Evolutionary conservation across 2,797 vertebrate species (phyloP).

Genomic region (Ctenochaetus hawaiiensis): DNA sequence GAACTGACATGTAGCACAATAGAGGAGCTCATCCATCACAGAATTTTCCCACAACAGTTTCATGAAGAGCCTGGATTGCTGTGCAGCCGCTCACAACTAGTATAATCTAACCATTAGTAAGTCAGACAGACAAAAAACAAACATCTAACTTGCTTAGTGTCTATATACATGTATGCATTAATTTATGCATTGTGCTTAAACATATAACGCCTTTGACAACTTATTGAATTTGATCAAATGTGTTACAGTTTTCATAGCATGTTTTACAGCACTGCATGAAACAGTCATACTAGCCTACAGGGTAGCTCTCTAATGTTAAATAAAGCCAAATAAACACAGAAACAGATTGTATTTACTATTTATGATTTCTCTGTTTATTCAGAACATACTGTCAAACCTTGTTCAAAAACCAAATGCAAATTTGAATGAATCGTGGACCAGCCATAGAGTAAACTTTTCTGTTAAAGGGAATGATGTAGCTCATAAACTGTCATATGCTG

Average conservation of each 20-base stretch:
- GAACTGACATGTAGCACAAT: constrained; percentile 31
- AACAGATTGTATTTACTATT: background rate
- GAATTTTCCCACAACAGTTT: background rate
- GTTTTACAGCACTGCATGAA: background rate
- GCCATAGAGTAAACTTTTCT: background rate
- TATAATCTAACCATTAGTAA: constrained; percentile 2
- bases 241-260: too few relatives aligned
- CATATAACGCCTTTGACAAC: too few relatives aligned
- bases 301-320: background rate
- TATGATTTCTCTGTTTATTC: background rate
- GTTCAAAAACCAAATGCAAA: background rate
- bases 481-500: background rate
- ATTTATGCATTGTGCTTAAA: too few relatives aligned
- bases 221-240: too few relatives aligned
- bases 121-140: background rate
- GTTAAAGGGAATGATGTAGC: too few relatives aligned
- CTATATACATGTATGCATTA: constrained; percentile 6
- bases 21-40: background rate
- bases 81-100: background rate
- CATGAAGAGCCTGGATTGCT: background rate
- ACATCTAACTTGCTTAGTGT: background rate
- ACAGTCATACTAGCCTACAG: background rate
- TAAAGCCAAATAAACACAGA: background rate
- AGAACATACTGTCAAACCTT: background rate
- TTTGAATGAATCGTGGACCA: constrained; percentile 2